Conservation (phyloP, 2,888 invertebrate species). For the Pristionchus entomophagus region DNA sequence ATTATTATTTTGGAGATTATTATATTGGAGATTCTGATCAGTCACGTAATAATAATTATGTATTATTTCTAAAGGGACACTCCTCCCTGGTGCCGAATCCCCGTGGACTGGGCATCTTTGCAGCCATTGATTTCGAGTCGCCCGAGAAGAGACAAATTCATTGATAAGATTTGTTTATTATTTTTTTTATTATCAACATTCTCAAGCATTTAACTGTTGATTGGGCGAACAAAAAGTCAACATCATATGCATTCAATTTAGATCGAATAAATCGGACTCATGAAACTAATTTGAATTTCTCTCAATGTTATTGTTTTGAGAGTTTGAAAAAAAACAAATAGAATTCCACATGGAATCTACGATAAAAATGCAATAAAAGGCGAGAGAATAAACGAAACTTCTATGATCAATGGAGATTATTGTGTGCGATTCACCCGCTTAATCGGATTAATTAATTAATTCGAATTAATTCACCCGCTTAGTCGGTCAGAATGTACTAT, state of each 20-base stretch:
- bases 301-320: neutral
- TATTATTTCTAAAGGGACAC: slow-evolving; percentile 14
- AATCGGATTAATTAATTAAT: too few species aligned
- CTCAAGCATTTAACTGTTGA: too few species aligned
- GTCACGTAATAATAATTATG: too few species aligned
- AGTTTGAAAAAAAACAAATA: neutral
- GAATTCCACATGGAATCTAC: neutral
- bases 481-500: neutral
- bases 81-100: slow-evolving; percentile 61
- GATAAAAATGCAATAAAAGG: too few species aligned
- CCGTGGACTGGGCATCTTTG: slow-evolving; percentile 74
- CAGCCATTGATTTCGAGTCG: slow-evolving; percentile 71
- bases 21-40: too few species aligned
- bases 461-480: too few species aligned
- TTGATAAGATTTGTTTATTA: slow-evolving; percentile 59
- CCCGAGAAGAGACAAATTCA: slow-evolving; percentile 66
- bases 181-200: neutral
- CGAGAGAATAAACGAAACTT: slow-evolving; percentile 10
- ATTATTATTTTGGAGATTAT: too few species aligned
- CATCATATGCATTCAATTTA: too few species aligned
- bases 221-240: too few species aligned
- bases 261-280: too few species aligned
- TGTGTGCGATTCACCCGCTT: too few species aligned
- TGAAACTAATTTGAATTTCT: neutral
- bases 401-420: too few species aligned